phyloP scores from a whole-genome alignment of 2,888 invertebrate genomes.

The Phalera bucephala region DNA sequence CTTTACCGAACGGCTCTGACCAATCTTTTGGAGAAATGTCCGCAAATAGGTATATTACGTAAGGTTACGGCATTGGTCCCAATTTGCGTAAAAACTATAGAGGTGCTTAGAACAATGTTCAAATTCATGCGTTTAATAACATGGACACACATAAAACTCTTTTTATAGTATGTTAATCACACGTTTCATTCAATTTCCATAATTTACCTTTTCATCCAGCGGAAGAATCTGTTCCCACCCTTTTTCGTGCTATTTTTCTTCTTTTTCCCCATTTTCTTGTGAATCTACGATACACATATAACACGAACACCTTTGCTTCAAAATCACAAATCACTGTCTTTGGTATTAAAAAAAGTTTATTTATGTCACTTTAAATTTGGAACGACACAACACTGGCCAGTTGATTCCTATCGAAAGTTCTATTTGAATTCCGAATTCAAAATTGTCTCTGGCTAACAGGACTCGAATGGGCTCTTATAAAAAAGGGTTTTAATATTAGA shows the following conservation, averaged over 20 bases:
- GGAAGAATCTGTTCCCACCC: slow-evolving; percentile 70
- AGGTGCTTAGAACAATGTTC: no score
- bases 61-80: no score
- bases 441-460: slow-evolving; percentile 57
- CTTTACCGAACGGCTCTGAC: no score
- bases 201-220: slow-evolving; percentile 76
- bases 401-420: slow-evolving; percentile 35
- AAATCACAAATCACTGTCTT: slow-evolving; percentile 40
- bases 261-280: slow-evolving; percentile 71
- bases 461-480: slow-evolving; percentile 60
- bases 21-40: no score
- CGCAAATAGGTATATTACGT: no score
- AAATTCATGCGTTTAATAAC: background rate
- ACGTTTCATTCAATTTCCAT: slow-evolving; percentile 21
- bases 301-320: slow-evolving; percentile 37
- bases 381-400: slow-evolving; percentile 39
- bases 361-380: slow-evolving; percentile 24
- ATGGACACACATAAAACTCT: background rate
- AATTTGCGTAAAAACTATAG: no score
- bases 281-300: slow-evolving; percentile 40
- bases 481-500: slow-evolving; percentile 28
- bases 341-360: slow-evolving; percentile 26
- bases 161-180: slow-evolving; percentile 2
- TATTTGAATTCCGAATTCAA: slow-evolving; percentile 40
- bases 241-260: slow-evolving; percentile 71